Conservation (phyloP, 2,888 invertebrate species). For the Harpalus rubripes region DNA sequence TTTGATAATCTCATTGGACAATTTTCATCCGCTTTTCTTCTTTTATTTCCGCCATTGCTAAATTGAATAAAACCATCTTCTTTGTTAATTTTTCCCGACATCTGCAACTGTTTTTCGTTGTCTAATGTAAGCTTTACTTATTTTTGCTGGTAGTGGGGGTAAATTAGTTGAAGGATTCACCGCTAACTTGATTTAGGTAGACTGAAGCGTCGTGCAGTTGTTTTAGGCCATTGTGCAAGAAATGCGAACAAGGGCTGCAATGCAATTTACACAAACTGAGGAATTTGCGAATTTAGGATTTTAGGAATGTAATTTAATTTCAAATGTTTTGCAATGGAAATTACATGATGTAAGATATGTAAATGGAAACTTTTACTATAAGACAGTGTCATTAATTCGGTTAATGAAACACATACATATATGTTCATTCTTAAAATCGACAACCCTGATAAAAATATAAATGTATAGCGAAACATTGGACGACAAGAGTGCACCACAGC, state of each 20-base stretch:
- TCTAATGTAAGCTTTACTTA: background rate
- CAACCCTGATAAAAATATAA: too few relatives aligned
- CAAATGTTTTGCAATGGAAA: conserved; percentile 24
- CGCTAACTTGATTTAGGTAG: conserved; percentile 40
- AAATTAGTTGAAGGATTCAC: conserved; percentile 31
- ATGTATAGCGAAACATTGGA: too few relatives aligned
- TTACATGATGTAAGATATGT: conserved; percentile 10
- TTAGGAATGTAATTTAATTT: conserved; percentile 8
- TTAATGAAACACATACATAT: too few relatives aligned
- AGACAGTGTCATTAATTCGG: background rate
- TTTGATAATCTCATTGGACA: background rate
- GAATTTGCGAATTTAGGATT: background rate
- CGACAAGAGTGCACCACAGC: background rate
- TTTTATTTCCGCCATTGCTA: background rate
- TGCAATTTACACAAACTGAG: background rate
- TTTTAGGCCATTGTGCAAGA: conserved; percentile 32
- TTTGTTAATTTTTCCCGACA: conserved; percentile 5
- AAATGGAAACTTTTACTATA: conserved; percentile 13
- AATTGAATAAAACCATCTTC: conserved; percentile 19
- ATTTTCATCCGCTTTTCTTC: background rate
- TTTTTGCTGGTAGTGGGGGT: background rate
- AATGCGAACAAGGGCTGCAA: background rate
- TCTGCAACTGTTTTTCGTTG: background rate
- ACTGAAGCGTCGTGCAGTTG: conserved; percentile 8
- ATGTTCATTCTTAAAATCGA: too few relatives aligned